Base-by-base conservation (phyloP, 53 echinoderm and acorn worm genomes). In the Mesocentrotus franciscanus region DNA sequence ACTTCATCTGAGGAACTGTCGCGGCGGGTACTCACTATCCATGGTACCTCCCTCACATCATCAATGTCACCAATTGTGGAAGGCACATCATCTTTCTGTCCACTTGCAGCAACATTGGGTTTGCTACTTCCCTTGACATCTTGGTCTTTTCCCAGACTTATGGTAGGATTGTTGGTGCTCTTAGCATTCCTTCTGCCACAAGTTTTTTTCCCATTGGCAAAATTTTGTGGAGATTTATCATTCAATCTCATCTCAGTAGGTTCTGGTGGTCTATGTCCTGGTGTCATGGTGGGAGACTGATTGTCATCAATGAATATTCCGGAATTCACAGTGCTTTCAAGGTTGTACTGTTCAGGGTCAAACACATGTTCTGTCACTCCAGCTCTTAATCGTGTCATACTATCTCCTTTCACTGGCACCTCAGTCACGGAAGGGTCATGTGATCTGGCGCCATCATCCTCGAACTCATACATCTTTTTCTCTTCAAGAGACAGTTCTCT, bases 281-380 rank as follows among this genome's bases (percentile, higher is more conserved):
- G 71, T 39, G 42, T 66, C 7, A 34, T 61, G 8, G 24, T 33
- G 20, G 71, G 92, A 35, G 93, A 93, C 27, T 93, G 74, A 78
- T 78, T 93, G 12, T 93, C 78, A 34, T 42, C 61, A 24, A 16
- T 81, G 18, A 94, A 36, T 20, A 22, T 83, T 11, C 33, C 60
- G 85, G 81, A 39, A 81, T 94, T 94, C 36, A 35, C 24, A 11
- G 9, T 42, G 39, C 64, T 94, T 33, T 94, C 94, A 35, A 94
- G 35, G 84, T 94, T 94, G 84, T 94, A 94, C 36, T 94, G 32
- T 36, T 94, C 94, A 35, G 84, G 84, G 26, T 61, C 34, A 60
- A 60, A 60, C 15, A 60, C 81, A 36, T 42, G 81, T 15, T 92
- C 34, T 35, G 33, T 35, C 8, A 39, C 59, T 15, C 16, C 61